Conservation (phyloP, 2,888 invertebrate species). For the Athripsodes cinereus region DNA sequence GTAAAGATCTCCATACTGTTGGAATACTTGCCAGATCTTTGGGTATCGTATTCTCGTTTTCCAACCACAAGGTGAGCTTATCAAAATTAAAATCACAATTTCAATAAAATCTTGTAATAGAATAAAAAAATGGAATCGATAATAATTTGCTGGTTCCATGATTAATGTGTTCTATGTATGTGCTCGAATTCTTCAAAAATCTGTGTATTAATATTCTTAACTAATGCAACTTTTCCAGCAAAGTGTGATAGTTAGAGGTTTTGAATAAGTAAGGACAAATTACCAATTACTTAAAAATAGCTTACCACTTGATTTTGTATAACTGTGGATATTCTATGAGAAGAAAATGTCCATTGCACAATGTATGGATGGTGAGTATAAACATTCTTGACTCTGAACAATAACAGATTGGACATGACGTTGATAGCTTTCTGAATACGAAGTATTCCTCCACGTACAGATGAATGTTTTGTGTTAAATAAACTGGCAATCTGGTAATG, state of each 20-base stretch:
- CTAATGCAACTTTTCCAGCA: no score
- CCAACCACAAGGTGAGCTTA: conserved; percentile 23
- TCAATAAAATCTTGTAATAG: no score
- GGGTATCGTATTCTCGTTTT: conserved; percentile 19
- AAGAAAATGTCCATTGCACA: conserved; percentile 23
- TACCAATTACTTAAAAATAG: no score
- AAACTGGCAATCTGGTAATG: conserved; percentile 13
- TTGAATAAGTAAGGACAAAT: no score
- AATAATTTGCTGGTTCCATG: no score
- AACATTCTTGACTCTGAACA: conserved; percentile 13
- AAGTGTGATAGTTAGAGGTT: no score
- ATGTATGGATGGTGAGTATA: conserved; percentile 24
- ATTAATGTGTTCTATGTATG: no score
- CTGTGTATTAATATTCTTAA: no score
- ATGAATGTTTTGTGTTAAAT: conserved; percentile 3
- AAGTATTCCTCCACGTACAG: conserved; percentile 12
- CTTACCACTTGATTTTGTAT: conserved; percentile 19
- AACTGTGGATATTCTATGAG: conserved; percentile 13
- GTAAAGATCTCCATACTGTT: conserved; percentile 21
- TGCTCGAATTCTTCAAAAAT: no score
- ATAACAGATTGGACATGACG: conserved; percentile 14
- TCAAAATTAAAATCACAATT: no score
- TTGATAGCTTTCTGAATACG: conserved; percentile 18
- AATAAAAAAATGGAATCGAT: no score
- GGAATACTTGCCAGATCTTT: conserved; percentile 9